Evolutionary conservation across 2,113 vertebrate species (phyloP).

Genomic region (Oreotrochilus melanogaster): DNA sequence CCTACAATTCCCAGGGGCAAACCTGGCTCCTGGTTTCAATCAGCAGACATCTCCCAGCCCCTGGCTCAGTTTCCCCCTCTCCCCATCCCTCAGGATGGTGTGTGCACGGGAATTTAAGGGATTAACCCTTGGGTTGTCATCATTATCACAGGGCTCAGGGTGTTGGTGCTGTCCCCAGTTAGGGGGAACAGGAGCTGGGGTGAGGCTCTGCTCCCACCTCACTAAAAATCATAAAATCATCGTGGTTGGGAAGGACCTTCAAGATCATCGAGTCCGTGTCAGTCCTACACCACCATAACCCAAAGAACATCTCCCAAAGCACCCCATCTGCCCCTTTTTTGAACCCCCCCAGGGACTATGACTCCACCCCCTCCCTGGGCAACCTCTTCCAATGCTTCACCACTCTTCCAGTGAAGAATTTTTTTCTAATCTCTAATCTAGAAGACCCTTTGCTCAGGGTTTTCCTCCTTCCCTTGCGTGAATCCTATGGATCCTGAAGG

Average conservation of each 20-base stretch:
- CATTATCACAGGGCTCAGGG: not conserved
- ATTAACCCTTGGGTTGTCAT: slow-evolving; percentile 20
- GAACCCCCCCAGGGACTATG: too few relatives aligned
- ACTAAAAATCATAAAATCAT: too few relatives aligned
- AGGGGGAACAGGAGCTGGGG: not conserved
- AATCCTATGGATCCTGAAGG: not conserved
- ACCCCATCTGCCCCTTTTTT: too few relatives aligned
- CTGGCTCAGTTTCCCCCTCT: not conserved
- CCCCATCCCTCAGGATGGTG: not conserved
- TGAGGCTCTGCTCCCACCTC: not conserved
- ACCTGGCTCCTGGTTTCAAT: not conserved
- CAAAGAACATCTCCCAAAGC: too few relatives aligned
- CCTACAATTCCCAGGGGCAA: not conserved
- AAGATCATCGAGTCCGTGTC: too few relatives aligned
- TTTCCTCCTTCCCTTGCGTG: not conserved
- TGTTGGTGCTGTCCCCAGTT: not conserved
- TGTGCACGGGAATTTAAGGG: not conserved
- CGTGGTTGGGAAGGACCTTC: too few relatives aligned
- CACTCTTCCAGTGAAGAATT: too few relatives aligned
- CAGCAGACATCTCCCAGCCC: not conserved
- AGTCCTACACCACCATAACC: too few relatives aligned
- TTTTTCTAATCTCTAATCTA: too few relatives aligned
- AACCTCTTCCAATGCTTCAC: too few relatives aligned
- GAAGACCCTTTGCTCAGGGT: not conserved
- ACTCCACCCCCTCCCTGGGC: too few relatives aligned